A percentile compares a stretch with the other conserved stretches of the same genome.
Evolutionary conservation across 2,797 vertebrate species (phyloP).

Genomic region (Xiphophorus birchmanni): DNA sequence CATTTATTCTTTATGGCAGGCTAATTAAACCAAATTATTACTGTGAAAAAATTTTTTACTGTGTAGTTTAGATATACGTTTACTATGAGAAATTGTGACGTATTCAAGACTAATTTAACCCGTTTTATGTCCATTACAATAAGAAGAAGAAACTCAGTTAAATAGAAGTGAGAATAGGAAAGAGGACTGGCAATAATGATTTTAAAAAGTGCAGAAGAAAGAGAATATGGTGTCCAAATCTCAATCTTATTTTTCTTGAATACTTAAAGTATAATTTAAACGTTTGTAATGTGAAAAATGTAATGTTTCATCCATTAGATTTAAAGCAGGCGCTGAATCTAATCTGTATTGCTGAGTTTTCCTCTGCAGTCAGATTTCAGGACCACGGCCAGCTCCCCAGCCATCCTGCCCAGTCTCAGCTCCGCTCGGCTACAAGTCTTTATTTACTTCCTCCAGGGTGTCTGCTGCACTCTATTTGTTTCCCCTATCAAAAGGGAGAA

Average conservation of each 20-base stretch:
- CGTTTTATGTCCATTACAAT: background rate
- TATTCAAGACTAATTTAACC: too few species aligned
- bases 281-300: background rate
- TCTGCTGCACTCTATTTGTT: slow-evolving; percentile 20
- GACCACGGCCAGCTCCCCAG: background rate
- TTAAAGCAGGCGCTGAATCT: background rate
- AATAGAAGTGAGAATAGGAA: background rate
- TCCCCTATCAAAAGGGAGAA: slow-evolving; percentile 11
- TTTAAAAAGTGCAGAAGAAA: background rate
- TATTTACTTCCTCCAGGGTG: slow-evolving; percentile 3
- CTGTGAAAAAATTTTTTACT: too few species aligned
- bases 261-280: background rate
- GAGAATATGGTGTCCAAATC: background rate
- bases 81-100: too few species aligned
- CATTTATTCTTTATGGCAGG: too few species aligned
- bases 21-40: too few species aligned
- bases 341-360: background rate
- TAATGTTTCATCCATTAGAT: background rate
- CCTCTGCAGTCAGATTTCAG: background rate
- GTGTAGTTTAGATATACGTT: too few species aligned
- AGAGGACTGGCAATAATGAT: background rate
- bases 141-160: background rate
- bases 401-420: slow-evolving; percentile 14
- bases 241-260: background rate
- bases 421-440: background rate